These are phyloP conservation scores for Lophotis ruficrista DNA, from an alignment of 2,113 vertebrate genomes.

Conservation along the genomic window DNA sequence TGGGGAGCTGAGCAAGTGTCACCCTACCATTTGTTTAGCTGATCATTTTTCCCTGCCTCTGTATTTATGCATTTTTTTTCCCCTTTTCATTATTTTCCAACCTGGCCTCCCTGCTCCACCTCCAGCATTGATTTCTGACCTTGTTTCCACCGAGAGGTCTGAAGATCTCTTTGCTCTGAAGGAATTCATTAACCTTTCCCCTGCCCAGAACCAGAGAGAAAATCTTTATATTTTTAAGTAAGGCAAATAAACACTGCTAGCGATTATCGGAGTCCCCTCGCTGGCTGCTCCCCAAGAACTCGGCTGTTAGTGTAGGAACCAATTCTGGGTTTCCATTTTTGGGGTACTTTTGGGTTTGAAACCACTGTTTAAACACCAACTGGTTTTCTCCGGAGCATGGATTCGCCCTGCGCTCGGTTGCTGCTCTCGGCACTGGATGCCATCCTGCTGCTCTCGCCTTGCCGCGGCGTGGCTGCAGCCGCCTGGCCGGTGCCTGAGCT, in stretches of 20 bases:
- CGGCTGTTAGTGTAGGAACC: neutral
- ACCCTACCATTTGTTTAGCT: constrained; percentile 29
- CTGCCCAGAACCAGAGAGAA: constrained; percentile 42
- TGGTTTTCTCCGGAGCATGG: neutral
- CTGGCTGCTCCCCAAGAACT: neutral
- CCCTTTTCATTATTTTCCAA: constrained; percentile 37
- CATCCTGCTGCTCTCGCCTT: neutral
- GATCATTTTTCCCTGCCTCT: neutral
- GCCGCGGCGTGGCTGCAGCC: fast-evolving
- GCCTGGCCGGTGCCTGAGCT: fast-evolving
- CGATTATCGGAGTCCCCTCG: neutral
- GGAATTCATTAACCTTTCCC: constrained; percentile 72
- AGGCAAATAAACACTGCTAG: constrained; percentile 52
- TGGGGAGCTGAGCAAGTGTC: constrained; percentile 17
- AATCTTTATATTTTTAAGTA: constrained; percentile 67
- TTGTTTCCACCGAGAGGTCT: constrained; percentile 30
- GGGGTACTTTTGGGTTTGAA: neutral
- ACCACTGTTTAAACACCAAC: neutral
- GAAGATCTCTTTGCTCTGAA: constrained; percentile 60
- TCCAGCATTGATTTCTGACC: constrained; percentile 69
- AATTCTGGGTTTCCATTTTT: neutral
- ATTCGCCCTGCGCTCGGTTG: neutral
- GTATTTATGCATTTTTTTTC: neutral
- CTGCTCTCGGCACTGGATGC: neutral
- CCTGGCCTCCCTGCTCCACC: constrained; percentile 55